A percentile compares a stretch with the other conserved stretches of the same genome.
phyloP scores from a whole-genome alignment of 37 sponge, comb jelly and placozoan genomes.

The Agelas oroides region DNA sequence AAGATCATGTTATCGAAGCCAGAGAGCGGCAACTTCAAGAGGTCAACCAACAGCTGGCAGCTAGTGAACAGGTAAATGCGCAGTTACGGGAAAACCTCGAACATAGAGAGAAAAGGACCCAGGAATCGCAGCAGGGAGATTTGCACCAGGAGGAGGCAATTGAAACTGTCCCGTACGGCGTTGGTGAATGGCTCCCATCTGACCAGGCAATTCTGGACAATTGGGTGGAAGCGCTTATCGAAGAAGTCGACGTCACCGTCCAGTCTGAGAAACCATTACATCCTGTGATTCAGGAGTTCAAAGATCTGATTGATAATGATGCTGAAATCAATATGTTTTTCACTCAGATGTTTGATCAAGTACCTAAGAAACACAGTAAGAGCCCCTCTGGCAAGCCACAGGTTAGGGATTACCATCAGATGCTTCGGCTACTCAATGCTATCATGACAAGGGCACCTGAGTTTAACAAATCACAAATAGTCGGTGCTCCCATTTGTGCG shows the following conservation, averaged over 20 bases:
- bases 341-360: slow-evolving; percentile 31
- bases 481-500: slow-evolving; percentile 53
- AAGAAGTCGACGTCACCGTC: slow-evolving; percentile 23
- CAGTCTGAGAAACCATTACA: not conserved
- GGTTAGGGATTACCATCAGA: slow-evolving; percentile 22
- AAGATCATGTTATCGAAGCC: too few species aligned
- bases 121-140: too few species aligned
- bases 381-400: slow-evolving; percentile 11
- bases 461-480: not conserved
- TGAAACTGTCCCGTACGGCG: slow-evolving; percentile 17
- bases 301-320: not conserved
- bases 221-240: slow-evolving; percentile 19
- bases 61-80: too few species aligned
- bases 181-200: slow-evolving; percentile 22
- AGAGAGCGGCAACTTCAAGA: too few species aligned
- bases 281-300: slow-evolving; percentile 6
- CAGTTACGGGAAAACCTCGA: too few species aligned
- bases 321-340: too few species aligned
- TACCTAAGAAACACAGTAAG: not conserved
- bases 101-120: too few species aligned
- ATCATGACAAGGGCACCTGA: slow-evolving; percentile 41
- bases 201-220: slow-evolving; percentile 23
- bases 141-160: too few species aligned
- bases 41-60: too few species aligned
- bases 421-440: slow-evolving; percentile 19